phyloP scores from a whole-genome alignment of 2,797 vertebrate genomes.

The Xenopus petersii region DNA sequence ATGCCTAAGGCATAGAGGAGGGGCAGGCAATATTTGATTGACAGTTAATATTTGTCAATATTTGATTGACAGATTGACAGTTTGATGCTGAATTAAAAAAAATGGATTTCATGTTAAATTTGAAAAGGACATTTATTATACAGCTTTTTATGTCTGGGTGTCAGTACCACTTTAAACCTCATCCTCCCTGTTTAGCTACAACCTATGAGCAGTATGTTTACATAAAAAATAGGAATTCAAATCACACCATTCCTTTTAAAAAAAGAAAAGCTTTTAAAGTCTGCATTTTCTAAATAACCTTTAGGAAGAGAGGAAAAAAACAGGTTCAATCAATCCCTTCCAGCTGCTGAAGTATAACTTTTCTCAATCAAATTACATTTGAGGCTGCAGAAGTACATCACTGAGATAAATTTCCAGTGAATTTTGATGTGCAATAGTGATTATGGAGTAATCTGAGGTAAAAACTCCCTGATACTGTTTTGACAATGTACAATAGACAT shows the following conservation, averaged over 20 bases:
- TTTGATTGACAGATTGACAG: too few species aligned
- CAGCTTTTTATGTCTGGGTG: too few species aligned
- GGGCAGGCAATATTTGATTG: too few species aligned
- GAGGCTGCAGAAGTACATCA: constrained; percentile 57
- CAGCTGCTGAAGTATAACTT: constrained; percentile 49
- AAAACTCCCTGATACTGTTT: constrained; percentile 54
- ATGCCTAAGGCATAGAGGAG: too few species aligned
- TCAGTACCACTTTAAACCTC: not conserved
- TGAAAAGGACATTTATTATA: too few species aligned
- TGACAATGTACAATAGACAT: constrained; percentile 56
- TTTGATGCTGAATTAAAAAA: too few species aligned
- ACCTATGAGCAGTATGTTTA: not conserved
- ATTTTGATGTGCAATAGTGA: constrained; percentile 61
- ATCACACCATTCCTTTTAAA: constrained; percentile 31
- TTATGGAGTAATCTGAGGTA: constrained; percentile 61
- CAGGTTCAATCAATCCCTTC: constrained; percentile 34
- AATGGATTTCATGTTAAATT: too few species aligned
- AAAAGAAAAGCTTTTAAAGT: constrained; percentile 17
- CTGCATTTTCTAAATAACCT: constrained; percentile 42
- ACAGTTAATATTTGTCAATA: too few species aligned
- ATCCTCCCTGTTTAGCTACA: not conserved
- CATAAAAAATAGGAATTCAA: constrained; percentile 19
- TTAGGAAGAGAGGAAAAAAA: not conserved
- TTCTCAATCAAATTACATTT: constrained; percentile 61
- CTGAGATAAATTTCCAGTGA: constrained; percentile 61